Percentiles rank a stretch among this genome's conserved stretches.
These are phyloP conservation scores for Drosophila melanica DNA, from an alignment of 1,140 invertebrate species.

Conservation along the genomic window DNA sequence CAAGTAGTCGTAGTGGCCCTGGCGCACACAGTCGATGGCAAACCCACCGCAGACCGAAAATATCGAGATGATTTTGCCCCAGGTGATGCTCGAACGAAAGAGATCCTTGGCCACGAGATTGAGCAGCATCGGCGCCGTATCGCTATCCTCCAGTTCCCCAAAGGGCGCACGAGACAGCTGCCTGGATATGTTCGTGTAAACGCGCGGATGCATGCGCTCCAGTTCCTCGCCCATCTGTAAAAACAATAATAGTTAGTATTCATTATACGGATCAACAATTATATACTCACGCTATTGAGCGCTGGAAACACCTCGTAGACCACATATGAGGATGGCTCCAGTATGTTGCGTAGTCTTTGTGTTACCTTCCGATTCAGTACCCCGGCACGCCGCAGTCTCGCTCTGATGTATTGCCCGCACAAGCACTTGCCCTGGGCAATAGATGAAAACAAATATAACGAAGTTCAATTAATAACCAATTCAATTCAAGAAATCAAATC, in stretches of 20 bases:
- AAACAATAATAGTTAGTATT: not conserved
- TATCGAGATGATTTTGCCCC: constrained; percentile 89
- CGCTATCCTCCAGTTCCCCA: constrained; percentile 85
- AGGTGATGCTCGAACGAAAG: constrained; percentile 86
- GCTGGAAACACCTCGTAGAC: constrained; percentile 83
- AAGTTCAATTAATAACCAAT: constrained; percentile 50
- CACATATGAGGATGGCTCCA: constrained; percentile 77
- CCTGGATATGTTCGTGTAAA: constrained; percentile 86
- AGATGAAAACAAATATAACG: constrained; percentile 8
- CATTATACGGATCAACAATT: too few species aligned
- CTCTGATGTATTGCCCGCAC: constrained; percentile 81
- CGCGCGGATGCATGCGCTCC: constrained; percentile 88
- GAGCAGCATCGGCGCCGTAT: constrained; percentile 86
- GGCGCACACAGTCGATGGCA: constrained; percentile 89
- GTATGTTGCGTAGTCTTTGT: constrained; percentile 75
- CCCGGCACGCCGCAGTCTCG: constrained; percentile 74
- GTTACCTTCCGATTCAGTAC: constrained; percentile 80
- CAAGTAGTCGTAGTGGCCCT: constrained; percentile 88
- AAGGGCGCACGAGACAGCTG: constrained; percentile 85
- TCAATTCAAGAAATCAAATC: constrained; percentile 38
- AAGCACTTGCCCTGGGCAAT: constrained; percentile 77
- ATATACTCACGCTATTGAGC: constrained; percentile 74
- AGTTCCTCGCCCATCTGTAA: constrained; percentile 84
- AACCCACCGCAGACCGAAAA: constrained; percentile 89
- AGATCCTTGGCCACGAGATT: constrained; percentile 87